Evolutionary conservation across 2,797 vertebrate species (phyloP).

Genomic region (Poecilia wingei): DNA sequence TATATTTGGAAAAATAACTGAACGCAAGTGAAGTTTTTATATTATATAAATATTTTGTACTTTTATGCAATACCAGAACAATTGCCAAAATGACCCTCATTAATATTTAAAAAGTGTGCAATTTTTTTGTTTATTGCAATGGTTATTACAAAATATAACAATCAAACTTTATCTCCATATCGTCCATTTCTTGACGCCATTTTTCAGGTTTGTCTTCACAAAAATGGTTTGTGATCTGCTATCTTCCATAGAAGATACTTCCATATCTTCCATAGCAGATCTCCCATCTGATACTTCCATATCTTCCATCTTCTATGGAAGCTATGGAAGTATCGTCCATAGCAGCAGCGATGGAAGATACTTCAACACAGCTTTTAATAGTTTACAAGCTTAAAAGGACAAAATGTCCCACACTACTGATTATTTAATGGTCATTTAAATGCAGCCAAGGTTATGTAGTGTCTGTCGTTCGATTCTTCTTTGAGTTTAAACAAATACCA

Average conservation of each 20-base stretch:
- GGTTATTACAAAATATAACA: neutral
- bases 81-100: neutral
- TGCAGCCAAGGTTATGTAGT: conserved; percentile 59
- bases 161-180: neutral
- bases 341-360: conserved; percentile 23
- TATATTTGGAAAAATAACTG: neutral
- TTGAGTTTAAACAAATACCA: conserved; percentile 38
- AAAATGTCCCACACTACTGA: conserved; percentile 48
- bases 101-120: neutral
- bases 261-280: too few relatives aligned
- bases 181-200: neutral
- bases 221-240: too few relatives aligned
- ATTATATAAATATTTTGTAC: neutral
- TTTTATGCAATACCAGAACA: too few relatives aligned
- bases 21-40: neutral
- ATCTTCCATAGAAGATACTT: too few relatives aligned
- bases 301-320: too few relatives aligned
- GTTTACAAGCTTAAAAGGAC: conserved; percentile 43
- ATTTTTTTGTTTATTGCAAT: neutral
- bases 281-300: too few relatives aligned
- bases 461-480: conserved; percentile 34
- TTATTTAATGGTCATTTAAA: conserved; percentile 36
- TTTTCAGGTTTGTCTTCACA: conserved; percentile 39
- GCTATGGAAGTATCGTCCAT: neutral
- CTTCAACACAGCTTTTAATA: conserved; percentile 35